phyloP scores from a whole-genome alignment of 2,113 vertebrate genomes.

The Crotalus tigris region DNA sequence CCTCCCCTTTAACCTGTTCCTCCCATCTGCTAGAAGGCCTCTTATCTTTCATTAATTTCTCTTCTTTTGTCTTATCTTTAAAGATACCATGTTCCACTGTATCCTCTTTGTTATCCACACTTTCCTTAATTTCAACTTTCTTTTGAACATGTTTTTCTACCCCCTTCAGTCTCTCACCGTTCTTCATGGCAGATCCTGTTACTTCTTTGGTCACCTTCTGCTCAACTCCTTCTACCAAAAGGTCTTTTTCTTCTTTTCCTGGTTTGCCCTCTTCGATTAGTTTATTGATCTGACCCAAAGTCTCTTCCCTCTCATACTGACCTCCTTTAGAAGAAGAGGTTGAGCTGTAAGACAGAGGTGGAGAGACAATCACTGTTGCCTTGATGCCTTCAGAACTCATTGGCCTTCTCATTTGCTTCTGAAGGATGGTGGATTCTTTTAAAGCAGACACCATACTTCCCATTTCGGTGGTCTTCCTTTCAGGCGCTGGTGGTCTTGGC shows the following conservation, averaged over 20 bases:
- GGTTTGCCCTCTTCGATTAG: constrained; percentile 48
- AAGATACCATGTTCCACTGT: neutral
- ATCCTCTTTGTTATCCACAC: constrained; percentile 16
- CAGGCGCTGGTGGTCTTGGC: constrained; percentile 55
- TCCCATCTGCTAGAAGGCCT: constrained; percentile 54
- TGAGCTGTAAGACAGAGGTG: constrained; percentile 45
- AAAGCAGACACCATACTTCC: constrained; percentile 49
- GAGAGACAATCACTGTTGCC: constrained; percentile 39
- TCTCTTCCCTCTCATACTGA: constrained; percentile 56
- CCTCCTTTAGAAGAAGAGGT: constrained; percentile 36
- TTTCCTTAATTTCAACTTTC: constrained; percentile 37
- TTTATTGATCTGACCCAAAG: constrained; percentile 18
- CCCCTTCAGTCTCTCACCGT: constrained; percentile 16
- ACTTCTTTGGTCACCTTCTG: constrained; percentile 28
- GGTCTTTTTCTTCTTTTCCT: constrained; percentile 38
- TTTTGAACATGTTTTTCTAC: constrained; percentile 48
- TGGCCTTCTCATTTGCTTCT: constrained; percentile 22
- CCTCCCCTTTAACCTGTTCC: constrained; percentile 54
- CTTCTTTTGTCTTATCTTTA: constrained; percentile 4
- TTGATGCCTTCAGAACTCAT: constrained; percentile 33
- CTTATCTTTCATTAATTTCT: constrained; percentile 49
- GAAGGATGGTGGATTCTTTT: constrained; percentile 39
- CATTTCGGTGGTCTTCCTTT: constrained; percentile 55
- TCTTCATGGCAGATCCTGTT: neutral
- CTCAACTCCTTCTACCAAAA: constrained; percentile 40